phyloP scores from a whole-genome alignment of 1,140 invertebrate genomes.

The Ostrea denselamellosa region DNA sequence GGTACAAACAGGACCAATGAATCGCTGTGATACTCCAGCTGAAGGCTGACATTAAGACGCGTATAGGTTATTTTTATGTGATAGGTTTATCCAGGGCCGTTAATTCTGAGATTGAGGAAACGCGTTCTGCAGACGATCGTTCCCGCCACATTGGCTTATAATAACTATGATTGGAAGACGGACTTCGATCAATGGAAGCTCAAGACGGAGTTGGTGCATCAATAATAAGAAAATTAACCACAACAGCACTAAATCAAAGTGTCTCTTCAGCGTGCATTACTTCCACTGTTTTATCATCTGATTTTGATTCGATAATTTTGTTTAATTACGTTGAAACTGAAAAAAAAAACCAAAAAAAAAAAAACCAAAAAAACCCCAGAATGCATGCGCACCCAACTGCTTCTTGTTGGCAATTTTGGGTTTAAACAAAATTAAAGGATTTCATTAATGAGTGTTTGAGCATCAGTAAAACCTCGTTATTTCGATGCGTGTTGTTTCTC shows the following conservation, averaged over 20 bases:
- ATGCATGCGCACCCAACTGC: not conserved
- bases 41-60: too few species aligned
- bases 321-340: conserved; percentile 10
- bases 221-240: conserved; percentile 34
- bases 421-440: not conserved
- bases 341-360: too few species aligned
- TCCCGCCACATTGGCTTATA: conserved; percentile 5
- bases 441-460: not conserved
- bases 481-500: not conserved
- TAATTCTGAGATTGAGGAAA: conserved; percentile 11
- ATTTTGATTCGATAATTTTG: not conserved
- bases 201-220: not conserved
- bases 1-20: too few species aligned
- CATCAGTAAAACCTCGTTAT: not conserved
- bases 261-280: not conserved
- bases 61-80: not conserved
- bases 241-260: not conserved
- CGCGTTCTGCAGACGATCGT: not conserved
- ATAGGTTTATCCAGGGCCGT: not conserved
- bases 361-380: too few species aligned
- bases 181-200: not conserved
- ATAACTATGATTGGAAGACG: conserved; percentile 15
- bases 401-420: not conserved
- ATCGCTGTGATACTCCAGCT: too few species aligned
- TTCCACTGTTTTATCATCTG: not conserved